A percentile compares a stretch with the other conserved stretches of the same genome.
Conservation (phyloP, 2,888 invertebrate species). For the Watsonalla cultraria region DNA sequence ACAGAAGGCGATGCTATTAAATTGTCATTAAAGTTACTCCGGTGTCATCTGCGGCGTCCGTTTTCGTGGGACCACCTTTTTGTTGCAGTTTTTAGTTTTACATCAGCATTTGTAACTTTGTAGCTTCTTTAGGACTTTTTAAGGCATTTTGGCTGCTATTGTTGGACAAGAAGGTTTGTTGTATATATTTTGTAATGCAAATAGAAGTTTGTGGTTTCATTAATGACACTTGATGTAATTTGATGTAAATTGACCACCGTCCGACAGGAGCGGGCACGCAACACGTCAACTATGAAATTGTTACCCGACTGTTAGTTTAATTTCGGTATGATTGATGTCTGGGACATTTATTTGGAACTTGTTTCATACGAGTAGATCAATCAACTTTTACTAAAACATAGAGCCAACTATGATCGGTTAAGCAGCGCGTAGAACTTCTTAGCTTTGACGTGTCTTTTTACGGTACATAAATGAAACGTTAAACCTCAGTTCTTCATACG, state of each 20-base stretch:
- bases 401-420: too few relatives aligned
- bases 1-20: slow-evolving; percentile 74
- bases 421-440: too few relatives aligned
- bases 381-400: neutral
- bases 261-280: slow-evolving; percentile 62
- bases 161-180: slow-evolving; percentile 25
- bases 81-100: slow-evolving; percentile 71
- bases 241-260: slow-evolving; percentile 70
- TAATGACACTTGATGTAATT: slow-evolving; percentile 73
- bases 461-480: too few relatives aligned
- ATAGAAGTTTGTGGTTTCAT: slow-evolving; percentile 47
- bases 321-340: slow-evolving; percentile 60
- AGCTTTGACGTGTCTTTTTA: too few relatives aligned
- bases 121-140: slow-evolving; percentile 14
- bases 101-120: slow-evolving; percentile 32
- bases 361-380: neutral
- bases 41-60: slow-evolving; percentile 70
- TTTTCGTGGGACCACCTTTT: slow-evolving; percentile 69
- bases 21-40: slow-evolving; percentile 74
- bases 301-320: slow-evolving; percentile 60
- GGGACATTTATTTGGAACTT: slow-evolving; percentile 22
- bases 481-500: too few relatives aligned
- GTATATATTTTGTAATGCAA: slow-evolving; percentile 19
- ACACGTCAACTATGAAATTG: slow-evolving; percentile 75
- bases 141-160: slow-evolving; percentile 40